These are phyloP conservation scores for Pocillopora meandrina DNA, from an alignment of 92 coral and sea anemone genomes.

Conservation along the genomic window DNA sequence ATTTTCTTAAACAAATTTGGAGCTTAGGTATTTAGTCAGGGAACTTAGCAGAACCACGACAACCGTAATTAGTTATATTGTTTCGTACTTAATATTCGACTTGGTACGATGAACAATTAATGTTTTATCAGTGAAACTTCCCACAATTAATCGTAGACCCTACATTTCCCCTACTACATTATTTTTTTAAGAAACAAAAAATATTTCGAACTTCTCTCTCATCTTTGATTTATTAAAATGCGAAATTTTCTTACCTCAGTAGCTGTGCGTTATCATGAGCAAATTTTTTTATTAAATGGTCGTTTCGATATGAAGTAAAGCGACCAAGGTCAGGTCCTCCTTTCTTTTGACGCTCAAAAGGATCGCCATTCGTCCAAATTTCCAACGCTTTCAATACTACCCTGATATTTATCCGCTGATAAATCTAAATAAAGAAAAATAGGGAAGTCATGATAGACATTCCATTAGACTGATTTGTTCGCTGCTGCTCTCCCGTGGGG, in stretches of 20 bases:
- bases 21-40: no score
- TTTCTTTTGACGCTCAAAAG: slow-evolving; percentile 21
- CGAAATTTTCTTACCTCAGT: slow-evolving; percentile 36
- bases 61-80: no score
- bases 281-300: slow-evolving; percentile 25
- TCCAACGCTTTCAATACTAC: slow-evolving; percentile 72
- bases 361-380: slow-evolving; percentile 86
- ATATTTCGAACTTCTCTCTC: no score
- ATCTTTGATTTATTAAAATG: background rate
- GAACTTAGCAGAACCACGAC: no score
- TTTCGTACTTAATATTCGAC: no score
- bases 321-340: slow-evolving; percentile 57
- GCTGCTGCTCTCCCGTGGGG: no score
- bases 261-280: slow-evolving; percentile 75
- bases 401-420: slow-evolving; percentile 81
- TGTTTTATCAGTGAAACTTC: no score
- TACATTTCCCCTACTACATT: no score
- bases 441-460: background rate
- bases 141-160: no score
- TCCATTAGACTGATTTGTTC: background rate
- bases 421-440: slow-evolving; percentile 55
- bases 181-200: no score
- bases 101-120: no score
- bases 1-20: no score
- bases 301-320: slow-evolving; percentile 47